Conservation (phyloP, 2,797 vertebrate species). For the Yasuhikotakia modesta region DNA sequence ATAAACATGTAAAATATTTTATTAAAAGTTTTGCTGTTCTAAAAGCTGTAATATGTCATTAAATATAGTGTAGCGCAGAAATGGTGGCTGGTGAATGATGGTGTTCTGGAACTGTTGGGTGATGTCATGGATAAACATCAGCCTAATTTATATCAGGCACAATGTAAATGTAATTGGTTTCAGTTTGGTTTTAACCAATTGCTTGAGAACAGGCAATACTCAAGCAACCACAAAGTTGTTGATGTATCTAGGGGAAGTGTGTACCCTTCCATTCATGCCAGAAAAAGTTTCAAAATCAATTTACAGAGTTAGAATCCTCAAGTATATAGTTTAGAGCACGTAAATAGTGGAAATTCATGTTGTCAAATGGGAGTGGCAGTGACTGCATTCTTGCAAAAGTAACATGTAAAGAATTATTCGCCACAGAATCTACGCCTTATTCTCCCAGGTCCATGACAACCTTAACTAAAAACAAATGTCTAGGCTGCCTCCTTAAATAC, state of each 20-base stretch:
- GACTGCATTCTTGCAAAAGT: slow-evolving; percentile 23
- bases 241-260: slow-evolving; percentile 17
- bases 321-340: neutral
- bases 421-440: slow-evolving; percentile 5
- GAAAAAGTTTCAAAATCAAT: neutral
- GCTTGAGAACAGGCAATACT: neutral
- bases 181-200: slow-evolving; percentile 5
- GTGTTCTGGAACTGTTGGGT: neutral
- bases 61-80: neutral
- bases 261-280: neutral
- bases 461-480: slow-evolving; percentile 62
- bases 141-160: slow-evolving; percentile 19
- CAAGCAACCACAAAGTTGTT: slow-evolving; percentile 13
- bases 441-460: slow-evolving; percentile 49
- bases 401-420: slow-evolving; percentile 17
- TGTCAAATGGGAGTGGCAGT: slow-evolving; percentile 21
- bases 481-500: slow-evolving; percentile 64
- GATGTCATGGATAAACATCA: slow-evolving; percentile 24
- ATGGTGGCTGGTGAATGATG: neutral
- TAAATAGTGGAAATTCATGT: neutral
- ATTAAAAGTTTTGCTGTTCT: neutral
- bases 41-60: neutral
- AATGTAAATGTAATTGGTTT: slow-evolving; percentile 14
- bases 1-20: too few relatives aligned
- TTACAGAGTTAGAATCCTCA: neutral